Base-by-base conservation (phyloP, 2,888 invertebrate species). In the Rhodophaea formosa region DNA sequence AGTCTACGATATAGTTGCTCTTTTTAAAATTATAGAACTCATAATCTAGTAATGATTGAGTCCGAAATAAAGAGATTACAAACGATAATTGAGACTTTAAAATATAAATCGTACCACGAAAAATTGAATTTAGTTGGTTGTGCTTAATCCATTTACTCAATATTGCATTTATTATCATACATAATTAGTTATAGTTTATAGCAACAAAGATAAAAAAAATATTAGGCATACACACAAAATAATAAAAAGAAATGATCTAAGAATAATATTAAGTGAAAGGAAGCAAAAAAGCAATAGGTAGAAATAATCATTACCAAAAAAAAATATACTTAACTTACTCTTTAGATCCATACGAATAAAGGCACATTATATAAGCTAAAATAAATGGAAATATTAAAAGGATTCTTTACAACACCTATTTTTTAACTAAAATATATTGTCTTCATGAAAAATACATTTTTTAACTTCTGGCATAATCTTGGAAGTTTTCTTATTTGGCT, bases 261-360 rank as follows among this genome's bases (percentile, higher is more conserved):
- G 7, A 10, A 35, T 15, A 45, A 43, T 29, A n/a, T 14, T 53
- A 14, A 42, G 14, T 52, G 2, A 8, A 23, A 17, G n/a, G 39
- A 45, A 55, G 45, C 30, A 46, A 30, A 45, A 55, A 55, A 42
- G 43, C 54, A 54, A 30, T 32, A 53, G 52, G n/a, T 39, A 10
- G 5, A 12, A 35, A 39, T 39, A 2, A n/a, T 3, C 2, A 23
- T 23, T 23, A 12, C 39, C 3, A 53, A 59, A 12, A 53, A 61
- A 49, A 49, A 29, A 55, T n/a, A 51, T 43, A 35, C 47, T 39
- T 12, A 60, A 63, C 63, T 63, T 63, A 63, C 63, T 61, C 12
- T 42, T 16, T 16, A 46, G 35, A n/a, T 61, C 59, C 61, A 58
- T 35, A 44, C 56, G 52, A 56, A 52, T 57, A 57, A 45, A 29